Evolutionary conservation across 2,888 invertebrate species (phyloP).

Genomic region (Chrysolina oricalcia): DNA sequence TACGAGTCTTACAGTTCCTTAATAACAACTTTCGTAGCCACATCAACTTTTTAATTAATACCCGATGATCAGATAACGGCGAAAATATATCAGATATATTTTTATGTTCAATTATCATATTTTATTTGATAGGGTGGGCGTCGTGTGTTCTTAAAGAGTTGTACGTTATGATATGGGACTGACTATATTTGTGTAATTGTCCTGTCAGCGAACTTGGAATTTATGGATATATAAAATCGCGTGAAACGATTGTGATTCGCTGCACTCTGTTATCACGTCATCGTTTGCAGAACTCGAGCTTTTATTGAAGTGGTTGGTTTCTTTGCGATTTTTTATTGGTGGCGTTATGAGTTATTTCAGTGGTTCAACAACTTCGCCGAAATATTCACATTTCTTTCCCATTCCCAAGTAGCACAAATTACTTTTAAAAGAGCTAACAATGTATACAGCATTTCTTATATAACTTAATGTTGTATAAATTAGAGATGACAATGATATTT

Average conservation of each 20-base stretch:
- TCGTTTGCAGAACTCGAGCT: not conserved
- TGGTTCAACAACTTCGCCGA: too few species aligned
- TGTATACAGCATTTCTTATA: too few species aligned
- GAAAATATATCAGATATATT: slow-evolving; percentile 47
- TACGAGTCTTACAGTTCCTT: slow-evolving; percentile 32
- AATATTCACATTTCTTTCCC: too few species aligned
- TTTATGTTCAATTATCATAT: slow-evolving; percentile 50
- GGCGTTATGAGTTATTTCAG: too few species aligned
- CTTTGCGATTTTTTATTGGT: too few species aligned
- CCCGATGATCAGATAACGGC: slow-evolving; percentile 49
- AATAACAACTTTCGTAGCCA: slow-evolving; percentile 35
- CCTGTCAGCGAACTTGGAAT: slow-evolving; percentile 30
- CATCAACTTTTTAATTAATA: slow-evolving; percentile 43
- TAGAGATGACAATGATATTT: too few species aligned
- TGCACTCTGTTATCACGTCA: slow-evolving; percentile 24
- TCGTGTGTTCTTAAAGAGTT: slow-evolving; percentile 42
- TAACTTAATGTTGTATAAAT: too few species aligned
- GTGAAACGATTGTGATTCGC: slow-evolving; percentile 30
- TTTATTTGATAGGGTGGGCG: slow-evolving; percentile 49
- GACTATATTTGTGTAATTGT: slow-evolving; percentile 34
- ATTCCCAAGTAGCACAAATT: too few species aligned
- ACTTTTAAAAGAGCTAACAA: too few species aligned
- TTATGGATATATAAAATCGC: slow-evolving; percentile 26
- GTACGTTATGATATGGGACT: slow-evolving; percentile 39
- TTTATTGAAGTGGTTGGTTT: not conserved